phyloP scores from a whole-genome alignment of 2,888 invertebrate species.

The Drosophila austrosaltans region DNA sequence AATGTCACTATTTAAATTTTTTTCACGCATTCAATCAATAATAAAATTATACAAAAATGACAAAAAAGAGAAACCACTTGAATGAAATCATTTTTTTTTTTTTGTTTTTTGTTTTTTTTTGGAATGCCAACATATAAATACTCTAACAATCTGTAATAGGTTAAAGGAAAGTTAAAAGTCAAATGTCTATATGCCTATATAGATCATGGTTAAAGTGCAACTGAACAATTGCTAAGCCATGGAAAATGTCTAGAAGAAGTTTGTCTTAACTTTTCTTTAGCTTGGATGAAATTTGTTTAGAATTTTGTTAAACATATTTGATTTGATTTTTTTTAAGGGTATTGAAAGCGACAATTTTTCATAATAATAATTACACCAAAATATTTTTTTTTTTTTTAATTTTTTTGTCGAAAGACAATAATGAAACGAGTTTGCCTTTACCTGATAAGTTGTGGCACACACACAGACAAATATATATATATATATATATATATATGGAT shows the following conservation, averaged over 20 bases:
- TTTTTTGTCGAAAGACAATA: constrained; percentile 57
- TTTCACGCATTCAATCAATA: constrained; percentile 77
- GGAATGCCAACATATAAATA: constrained; percentile 41
- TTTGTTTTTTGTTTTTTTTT: not conserved
- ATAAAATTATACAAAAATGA: constrained; percentile 52
- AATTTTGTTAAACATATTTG: constrained; percentile 21
- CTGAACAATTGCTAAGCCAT: no score
- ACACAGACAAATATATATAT: constrained; percentile 19
- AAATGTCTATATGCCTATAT: no score
- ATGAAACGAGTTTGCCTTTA: constrained; percentile 76
- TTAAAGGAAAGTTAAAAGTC: constrained; percentile 10
- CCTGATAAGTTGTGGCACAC: constrained; percentile 66
- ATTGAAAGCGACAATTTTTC: constrained; percentile 2
- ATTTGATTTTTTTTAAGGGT: constrained; percentile 13
- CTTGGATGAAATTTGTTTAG: no score
- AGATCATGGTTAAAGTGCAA: no score
- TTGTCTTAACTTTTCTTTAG: no score
- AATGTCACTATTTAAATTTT: constrained; percentile 79
- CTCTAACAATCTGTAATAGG: constrained; percentile 46
- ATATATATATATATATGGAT: not conserved
- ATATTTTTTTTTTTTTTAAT: not conserved
- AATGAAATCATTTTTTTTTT: not conserved
- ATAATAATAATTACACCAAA: constrained; percentile 68
- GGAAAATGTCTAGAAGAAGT: no score
- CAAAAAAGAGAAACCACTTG: constrained; percentile 30